phyloP scores from a whole-genome alignment of 2,113 vertebrate species.

The Irena cyanogastra region DNA sequence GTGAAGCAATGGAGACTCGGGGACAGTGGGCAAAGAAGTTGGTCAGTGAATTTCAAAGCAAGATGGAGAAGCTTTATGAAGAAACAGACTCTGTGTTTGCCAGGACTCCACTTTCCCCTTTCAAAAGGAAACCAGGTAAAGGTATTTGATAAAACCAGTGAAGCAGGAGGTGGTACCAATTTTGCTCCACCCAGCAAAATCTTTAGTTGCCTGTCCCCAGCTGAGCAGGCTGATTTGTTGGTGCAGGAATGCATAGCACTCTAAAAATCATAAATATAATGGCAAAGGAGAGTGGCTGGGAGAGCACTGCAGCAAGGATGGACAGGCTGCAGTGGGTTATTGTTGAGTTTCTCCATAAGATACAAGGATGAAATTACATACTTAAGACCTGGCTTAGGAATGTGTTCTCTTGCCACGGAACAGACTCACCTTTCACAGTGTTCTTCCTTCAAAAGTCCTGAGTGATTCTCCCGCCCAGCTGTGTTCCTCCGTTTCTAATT shows the following conservation, averaged over 20 bases:
- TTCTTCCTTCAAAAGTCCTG: not conserved
- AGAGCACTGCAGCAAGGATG: not conserved
- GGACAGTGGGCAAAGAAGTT: slow-evolving; percentile 87
- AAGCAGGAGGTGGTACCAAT: not conserved
- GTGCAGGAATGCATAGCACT: not conserved
- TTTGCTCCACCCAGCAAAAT: not conserved
- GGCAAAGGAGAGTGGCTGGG: not conserved
- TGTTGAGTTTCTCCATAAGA: not conserved
- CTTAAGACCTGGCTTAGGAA: not conserved
- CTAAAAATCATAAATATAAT: not conserved
- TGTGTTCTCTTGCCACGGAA: not conserved
- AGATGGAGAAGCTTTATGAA: slow-evolving; percentile 71
- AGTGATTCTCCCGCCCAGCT: not conserved
- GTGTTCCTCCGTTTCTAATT: not conserved
- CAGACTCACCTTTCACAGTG: not conserved
- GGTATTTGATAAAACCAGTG: not conserved
- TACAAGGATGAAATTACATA: not conserved
- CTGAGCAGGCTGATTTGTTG: not conserved
- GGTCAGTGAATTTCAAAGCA: slow-evolving; percentile 85
- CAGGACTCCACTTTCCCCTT: slow-evolving; percentile 63
- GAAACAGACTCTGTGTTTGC: slow-evolving; percentile 28
- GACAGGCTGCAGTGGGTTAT: not conserved
- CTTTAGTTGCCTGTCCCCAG: not conserved
- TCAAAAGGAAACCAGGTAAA: slow-evolving; percentile 71
- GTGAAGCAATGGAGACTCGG: slow-evolving; percentile 89